Evolutionary conservation across 1,140 invertebrate species (phyloP).

Genomic region (Meloidogyne hapla): DNA sequence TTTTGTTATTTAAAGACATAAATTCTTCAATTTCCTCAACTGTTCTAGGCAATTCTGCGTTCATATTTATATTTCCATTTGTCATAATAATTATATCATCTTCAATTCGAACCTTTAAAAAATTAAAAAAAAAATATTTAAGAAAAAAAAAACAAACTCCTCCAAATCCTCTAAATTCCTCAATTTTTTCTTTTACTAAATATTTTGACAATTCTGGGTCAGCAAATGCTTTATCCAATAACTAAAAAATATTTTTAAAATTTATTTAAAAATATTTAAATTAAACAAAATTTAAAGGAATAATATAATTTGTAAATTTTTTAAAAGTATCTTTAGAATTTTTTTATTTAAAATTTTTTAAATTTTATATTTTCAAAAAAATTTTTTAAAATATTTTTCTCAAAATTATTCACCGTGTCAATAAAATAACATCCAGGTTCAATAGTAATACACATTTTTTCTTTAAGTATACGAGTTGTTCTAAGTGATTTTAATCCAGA

Average conservation of each 20-base stretch:
- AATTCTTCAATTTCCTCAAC: conserved; percentile 54
- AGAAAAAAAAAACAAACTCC: too few species aligned
- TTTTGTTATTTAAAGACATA: conserved; percentile 27
- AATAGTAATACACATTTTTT: conserved; percentile 89
- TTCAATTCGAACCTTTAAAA: conserved; percentile 82
- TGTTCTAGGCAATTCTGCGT: conserved; percentile 43
- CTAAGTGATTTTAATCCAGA: conserved; percentile 77
- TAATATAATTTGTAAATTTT: too few species aligned
- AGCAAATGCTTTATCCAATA: conserved; percentile 67
- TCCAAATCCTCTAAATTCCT: conserved; percentile 79
- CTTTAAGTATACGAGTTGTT: conserved; percentile 76
- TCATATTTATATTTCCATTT: conserved; percentile 78
- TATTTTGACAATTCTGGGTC: conserved; percentile 71
- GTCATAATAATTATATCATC: conserved; percentile 87
- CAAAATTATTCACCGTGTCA: conserved; percentile 65
- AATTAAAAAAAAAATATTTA: too few species aligned
- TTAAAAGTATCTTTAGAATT: too few species aligned
- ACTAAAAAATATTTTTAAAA: conserved; percentile 50
- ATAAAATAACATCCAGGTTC: conserved; percentile 97
- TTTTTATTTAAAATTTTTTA: neutral
- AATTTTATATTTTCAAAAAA: neutral
- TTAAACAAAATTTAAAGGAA: too few species aligned
- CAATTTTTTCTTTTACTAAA: conserved; percentile 74
- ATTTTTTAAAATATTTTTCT: too few species aligned
- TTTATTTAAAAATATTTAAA: too few species aligned